phyloP scores from a whole-genome alignment of 1,140 invertebrate genomes.

The Caerostris extrusa region DNA sequence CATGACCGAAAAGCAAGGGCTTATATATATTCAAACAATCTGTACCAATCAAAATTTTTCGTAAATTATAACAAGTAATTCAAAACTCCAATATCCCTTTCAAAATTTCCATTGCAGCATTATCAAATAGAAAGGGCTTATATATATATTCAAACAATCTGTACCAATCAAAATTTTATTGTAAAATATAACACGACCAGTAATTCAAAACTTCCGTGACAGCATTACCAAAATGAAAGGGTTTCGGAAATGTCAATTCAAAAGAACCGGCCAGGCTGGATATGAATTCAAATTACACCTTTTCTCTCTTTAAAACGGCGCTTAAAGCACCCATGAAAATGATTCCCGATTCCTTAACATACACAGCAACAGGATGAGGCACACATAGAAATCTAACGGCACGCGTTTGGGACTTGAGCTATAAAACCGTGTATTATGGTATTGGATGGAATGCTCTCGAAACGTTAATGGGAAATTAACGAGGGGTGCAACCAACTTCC shows the following conservation, averaged over 20 bases:
- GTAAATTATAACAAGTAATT: too few species aligned
- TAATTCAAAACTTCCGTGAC: too few species aligned
- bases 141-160: too few species aligned
- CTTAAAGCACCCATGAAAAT: neutral
- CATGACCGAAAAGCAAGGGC: too few species aligned
- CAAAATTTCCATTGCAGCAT: too few species aligned
- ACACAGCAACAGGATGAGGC: neutral
- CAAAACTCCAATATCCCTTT: too few species aligned
- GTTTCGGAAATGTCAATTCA: neutral
- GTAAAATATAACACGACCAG: too few species aligned
- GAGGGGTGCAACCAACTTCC: conserved; percentile 59
- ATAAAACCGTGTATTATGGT: conserved; percentile 45
- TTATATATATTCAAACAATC: too few species aligned
- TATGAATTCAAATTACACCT: neutral
- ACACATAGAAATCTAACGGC: neutral
- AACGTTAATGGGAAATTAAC: conserved; percentile 72
- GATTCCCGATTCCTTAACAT: neutral
- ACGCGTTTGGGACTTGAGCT: conserved; percentile 22
- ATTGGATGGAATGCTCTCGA: conserved; percentile 45
- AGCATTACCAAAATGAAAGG: too few species aligned
- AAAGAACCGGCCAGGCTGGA: neutral
- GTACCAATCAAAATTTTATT: too few species aligned
- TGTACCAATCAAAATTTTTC: too few species aligned
- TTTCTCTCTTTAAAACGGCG: neutral
- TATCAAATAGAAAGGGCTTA: too few species aligned